phyloP scores from a whole-genome alignment of 2,888 invertebrate species.

The Volucella inflata region DNA sequence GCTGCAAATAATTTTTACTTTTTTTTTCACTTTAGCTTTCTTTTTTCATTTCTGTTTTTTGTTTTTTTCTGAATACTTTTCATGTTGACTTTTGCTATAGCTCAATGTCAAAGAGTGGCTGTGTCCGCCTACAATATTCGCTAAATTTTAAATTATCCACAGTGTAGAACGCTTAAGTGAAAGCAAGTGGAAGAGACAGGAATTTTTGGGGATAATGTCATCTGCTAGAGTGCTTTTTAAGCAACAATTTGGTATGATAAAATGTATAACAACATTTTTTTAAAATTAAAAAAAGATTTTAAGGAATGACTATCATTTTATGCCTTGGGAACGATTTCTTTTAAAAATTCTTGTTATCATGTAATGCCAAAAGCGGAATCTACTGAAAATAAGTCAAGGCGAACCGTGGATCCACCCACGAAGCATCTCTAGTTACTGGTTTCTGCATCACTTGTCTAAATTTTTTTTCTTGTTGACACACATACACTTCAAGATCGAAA shows the following conservation, averaged over 20 bases:
- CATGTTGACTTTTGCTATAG: slow-evolving; percentile 55
- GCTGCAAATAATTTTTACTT: slow-evolving; percentile 58
- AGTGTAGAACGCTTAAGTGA: neutral
- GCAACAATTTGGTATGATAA: slow-evolving; percentile 18
- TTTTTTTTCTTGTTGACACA: too few relatives aligned
- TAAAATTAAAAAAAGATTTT: neutral
- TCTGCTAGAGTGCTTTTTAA: slow-evolving; percentile 6
- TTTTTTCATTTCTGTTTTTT: too few relatives aligned
- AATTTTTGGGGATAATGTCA: slow-evolving; percentile 6
- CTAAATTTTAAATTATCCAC: slow-evolving; percentile 17
- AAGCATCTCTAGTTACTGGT: too few relatives aligned
- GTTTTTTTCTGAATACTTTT: slow-evolving; percentile 34
- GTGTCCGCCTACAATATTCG: slow-evolving; percentile 22
- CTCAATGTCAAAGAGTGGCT: slow-evolving; percentile 33
- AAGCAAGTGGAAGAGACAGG: neutral
- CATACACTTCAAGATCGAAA: too few relatives aligned
- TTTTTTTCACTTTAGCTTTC: too few relatives aligned
- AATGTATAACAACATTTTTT: slow-evolving; percentile 5
- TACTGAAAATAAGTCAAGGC: too few relatives aligned
- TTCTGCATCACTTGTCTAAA: too few relatives aligned
- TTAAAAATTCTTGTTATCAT: too few relatives aligned
- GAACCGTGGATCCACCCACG: too few relatives aligned
- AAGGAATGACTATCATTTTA: too few relatives aligned
- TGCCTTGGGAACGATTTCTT: too few relatives aligned
- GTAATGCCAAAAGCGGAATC: too few relatives aligned